These are phyloP conservation scores for Globia sparganii DNA, from an alignment of 2,888 invertebrate species.

Conservation along the genomic window DNA sequence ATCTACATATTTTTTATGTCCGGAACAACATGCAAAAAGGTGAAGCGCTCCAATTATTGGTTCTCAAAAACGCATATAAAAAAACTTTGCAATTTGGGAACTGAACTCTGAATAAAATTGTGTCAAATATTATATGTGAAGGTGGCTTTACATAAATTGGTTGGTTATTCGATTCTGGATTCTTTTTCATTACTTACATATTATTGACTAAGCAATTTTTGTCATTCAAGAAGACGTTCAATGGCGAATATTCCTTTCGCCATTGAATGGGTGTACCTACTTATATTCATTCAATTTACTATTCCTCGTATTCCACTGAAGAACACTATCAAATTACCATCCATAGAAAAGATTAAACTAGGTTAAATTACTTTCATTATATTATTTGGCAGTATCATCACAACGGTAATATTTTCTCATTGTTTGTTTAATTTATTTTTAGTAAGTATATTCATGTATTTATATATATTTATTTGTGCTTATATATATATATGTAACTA, in stretches of 20 bases:
- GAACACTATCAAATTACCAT: constrained; percentile 16
- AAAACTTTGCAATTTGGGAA: background rate
- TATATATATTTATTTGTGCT: no score
- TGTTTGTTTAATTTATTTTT: no score
- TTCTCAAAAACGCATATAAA: background rate
- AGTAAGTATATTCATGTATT: no score
- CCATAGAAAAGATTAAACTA: constrained; percentile 6
- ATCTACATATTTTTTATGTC: constrained; percentile 46
- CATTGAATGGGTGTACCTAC: no score
- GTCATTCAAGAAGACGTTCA: background rate
- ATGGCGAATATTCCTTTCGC: no score
- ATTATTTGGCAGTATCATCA: no score
- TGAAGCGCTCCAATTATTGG: constrained; percentile 20
- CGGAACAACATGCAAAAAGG: constrained; percentile 7
- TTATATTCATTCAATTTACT: background rate
- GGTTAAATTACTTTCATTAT: constrained; percentile 28
- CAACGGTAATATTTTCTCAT: no score
- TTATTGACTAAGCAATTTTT: background rate
- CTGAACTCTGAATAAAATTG: background rate
- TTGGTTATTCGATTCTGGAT: no score
- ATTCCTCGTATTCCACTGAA: background rate
- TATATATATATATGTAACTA: no score
- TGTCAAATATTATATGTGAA: background rate
- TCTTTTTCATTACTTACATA: no score
- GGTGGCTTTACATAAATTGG: background rate